Conservation (phyloP, 2,888 invertebrate genomes). For the Dusona sp. region DNA sequence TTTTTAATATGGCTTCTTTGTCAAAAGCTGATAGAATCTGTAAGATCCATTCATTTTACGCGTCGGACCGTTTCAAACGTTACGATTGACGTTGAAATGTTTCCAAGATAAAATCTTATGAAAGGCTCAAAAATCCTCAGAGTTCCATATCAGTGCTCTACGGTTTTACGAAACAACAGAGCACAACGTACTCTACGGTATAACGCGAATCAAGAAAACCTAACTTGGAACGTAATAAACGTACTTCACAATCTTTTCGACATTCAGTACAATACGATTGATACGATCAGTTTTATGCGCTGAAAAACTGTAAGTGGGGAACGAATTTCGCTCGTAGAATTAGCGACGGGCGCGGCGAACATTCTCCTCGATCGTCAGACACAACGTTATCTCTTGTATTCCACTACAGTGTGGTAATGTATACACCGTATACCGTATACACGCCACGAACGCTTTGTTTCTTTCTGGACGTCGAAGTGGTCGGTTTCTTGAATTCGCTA, state of each 20-base stretch:
- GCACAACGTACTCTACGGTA: neutral
- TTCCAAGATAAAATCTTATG: neutral
- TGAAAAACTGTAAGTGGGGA: conserved; percentile 42
- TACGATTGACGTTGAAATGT: neutral
- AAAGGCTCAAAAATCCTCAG: neutral
- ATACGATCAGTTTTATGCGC: neutral
- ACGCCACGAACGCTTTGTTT: conserved; percentile 61
- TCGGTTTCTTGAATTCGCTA: conserved; percentile 31
- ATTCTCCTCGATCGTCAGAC: conserved; percentile 52
- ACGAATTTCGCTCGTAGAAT: conserved; percentile 41
- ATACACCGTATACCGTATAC: neutral
- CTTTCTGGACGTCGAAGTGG: conserved; percentile 52
- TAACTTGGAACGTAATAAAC: neutral
- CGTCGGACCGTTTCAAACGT: neutral
- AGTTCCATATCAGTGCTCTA: neutral
- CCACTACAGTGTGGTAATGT: neutral
- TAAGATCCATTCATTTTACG: neutral
- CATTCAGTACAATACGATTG: neutral
- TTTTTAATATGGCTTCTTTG: neutral
- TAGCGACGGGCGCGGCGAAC: conserved; percentile 37
- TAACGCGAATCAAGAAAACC: neutral
- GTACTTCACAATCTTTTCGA: neutral
- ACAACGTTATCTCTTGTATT: conserved; percentile 53
- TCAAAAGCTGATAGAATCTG: neutral
- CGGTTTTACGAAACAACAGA: neutral